These are phyloP conservation scores for Macrotis lagotis DNA, from an alignment of 2,113 vertebrate species.

Conservation along the genomic window DNA sequence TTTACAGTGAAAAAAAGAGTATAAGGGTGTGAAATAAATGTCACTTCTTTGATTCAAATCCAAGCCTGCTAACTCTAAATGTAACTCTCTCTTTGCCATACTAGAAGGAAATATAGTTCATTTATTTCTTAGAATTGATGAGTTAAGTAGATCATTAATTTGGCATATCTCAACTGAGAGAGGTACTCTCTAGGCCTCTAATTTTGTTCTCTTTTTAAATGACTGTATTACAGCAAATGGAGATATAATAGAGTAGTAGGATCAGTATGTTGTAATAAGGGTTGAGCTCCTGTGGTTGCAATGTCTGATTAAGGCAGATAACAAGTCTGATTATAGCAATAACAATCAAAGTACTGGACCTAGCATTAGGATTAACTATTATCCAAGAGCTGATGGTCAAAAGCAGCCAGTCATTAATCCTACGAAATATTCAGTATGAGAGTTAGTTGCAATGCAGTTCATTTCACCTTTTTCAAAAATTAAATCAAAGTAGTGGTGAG, in stretches of 20 bases:
- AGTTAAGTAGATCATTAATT: background rate
- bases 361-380: background rate
- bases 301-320: background rate
- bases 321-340: constrained; percentile 1
- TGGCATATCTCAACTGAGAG: background rate
- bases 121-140: background rate
- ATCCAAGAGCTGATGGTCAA: background rate
- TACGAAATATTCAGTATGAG: background rate
- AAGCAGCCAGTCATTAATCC: background rate
- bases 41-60: background rate
- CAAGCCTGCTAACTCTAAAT: background rate
- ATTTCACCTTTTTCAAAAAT: background rate
- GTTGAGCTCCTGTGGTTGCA: background rate
- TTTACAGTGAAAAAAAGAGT: background rate
- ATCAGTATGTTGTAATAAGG: background rate
- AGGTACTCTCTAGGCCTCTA: background rate
- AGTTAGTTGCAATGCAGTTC: background rate
- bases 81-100: background rate
- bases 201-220: background rate
- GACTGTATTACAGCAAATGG: background rate
- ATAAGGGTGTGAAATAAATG: background rate
- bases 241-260: background rate
- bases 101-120: background rate
- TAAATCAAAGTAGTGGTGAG: background rate
- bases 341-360: background rate